Base-by-base conservation (phyloP, 2,888 invertebrate species). In the Schrankia costaestrigalis region DNA sequence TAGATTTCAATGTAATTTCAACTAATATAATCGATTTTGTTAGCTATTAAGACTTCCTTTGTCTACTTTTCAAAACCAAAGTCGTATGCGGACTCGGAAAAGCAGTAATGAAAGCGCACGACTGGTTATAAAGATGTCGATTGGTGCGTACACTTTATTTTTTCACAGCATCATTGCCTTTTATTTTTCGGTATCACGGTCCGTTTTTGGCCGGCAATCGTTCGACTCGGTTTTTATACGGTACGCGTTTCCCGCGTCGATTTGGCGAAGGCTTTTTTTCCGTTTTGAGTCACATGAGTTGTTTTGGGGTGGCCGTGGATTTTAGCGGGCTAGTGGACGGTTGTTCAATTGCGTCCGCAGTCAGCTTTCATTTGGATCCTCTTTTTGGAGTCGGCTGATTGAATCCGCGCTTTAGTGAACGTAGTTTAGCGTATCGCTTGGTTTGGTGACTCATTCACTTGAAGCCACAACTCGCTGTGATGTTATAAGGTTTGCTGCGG, bases 141-240 rank as follows among this genome's bases (percentile, higher is more conserved):
- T 56, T 54, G 66, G 52, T 58, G 62, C 63, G 63, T 71, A 41
- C 74, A 69, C 71, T 84, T 77, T 82, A 80, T 85, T 86, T 85
- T 81, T 79, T 77, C 71, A 67, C 65, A 57, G 82, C 71, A 83
- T 83, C 82, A 79, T 70, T 53, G 73, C 67, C 78, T 80, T 86
- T 85, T 87, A 86, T 84, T 87, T 87, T 80, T 87, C 75, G 87
- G 87, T 87, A 86, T 86, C 84, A 82, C 85, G 71, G 84, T 77
- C 81, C 86, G 84, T 78, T 85, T 84, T 84, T 84, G 84, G 86
- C 76, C 78, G 71, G 64, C 82, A 73, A 84, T 82, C 80, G 82
- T 78, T 63, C 63, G 70, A 78, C 68, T 81, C 69, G 76, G 79
- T 80, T 83, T 87, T 84, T 80, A 80, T 81, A 78, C 80, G 78